These are phyloP conservation scores for Dendrocincla fuliginosa DNA, from an alignment of 2,797 vertebrate genomes.

Conservation along the genomic window DNA sequence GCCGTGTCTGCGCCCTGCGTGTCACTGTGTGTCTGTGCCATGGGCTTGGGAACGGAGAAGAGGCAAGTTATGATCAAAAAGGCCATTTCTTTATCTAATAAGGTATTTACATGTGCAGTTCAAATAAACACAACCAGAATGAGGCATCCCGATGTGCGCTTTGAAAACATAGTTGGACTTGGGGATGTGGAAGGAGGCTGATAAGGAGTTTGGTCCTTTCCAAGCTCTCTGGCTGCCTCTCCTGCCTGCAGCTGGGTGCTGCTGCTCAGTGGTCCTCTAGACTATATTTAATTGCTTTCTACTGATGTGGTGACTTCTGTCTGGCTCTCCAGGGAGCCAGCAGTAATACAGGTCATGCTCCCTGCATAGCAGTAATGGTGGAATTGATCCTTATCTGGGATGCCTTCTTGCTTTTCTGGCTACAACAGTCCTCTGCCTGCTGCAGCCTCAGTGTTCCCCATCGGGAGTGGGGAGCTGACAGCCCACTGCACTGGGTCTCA, in stretches of 20 bases:
- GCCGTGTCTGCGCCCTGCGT: accelerated
- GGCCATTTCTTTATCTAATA: conserved; percentile 1
- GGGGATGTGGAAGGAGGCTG: background rate
- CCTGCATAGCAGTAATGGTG: background rate
- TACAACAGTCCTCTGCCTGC: background rate
- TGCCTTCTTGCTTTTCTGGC: background rate
- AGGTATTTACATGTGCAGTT: background rate
- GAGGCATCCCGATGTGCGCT: accelerated
- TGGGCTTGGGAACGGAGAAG: background rate
- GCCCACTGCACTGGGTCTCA: background rate
- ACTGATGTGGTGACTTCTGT: background rate
- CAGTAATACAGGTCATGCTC: background rate
- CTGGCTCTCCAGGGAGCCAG: background rate
- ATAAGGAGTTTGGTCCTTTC: background rate
- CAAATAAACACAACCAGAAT: background rate
- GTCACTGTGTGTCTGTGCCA: accelerated
- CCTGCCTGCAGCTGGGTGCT: background rate
- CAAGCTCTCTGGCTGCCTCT: background rate
- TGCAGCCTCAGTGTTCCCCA: background rate
- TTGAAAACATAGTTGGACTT: background rate
- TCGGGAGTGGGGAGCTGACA: background rate
- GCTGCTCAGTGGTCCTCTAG: background rate
- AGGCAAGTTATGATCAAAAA: background rate
- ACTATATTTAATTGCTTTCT: conserved; percentile 10
- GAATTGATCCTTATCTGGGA: background rate